phyloP scores from a whole-genome alignment of 2,797 vertebrate species.

The Okamejei kenojei region DNA sequence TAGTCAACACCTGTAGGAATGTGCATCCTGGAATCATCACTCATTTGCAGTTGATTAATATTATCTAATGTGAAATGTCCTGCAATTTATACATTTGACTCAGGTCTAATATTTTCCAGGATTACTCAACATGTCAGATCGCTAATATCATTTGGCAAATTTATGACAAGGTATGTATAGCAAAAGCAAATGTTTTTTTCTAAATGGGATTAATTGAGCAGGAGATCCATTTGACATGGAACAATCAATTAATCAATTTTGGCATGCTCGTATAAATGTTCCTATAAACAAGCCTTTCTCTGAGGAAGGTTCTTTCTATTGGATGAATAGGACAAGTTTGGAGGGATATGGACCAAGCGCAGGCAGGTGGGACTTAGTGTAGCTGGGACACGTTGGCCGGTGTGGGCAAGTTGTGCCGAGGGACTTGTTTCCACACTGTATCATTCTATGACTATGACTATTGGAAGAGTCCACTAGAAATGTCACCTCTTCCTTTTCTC shows the following conservation, averaged over 20 bases:
- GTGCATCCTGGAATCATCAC: background rate
- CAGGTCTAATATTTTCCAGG: background rate
- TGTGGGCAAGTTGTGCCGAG: too few relatives aligned
- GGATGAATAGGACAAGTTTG: too few relatives aligned
- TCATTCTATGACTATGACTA: too few relatives aligned
- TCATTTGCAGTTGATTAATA: background rate
- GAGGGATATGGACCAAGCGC: too few relatives aligned
- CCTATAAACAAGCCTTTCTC: background rate
- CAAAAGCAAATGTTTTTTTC: background rate
- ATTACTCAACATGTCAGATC: constrained; percentile 15
- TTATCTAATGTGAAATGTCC: background rate
- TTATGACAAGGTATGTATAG: background rate
- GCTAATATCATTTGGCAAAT: constrained; percentile 1
- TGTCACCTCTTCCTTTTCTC: background rate
- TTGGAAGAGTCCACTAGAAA: background rate
- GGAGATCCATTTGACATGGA: background rate
- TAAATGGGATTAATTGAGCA: constrained; percentile 16
- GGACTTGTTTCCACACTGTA: too few relatives aligned
- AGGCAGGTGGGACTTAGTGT: too few relatives aligned
- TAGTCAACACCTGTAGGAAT: background rate
- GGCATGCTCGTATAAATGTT: background rate
- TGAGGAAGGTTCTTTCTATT: background rate
- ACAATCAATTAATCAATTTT: constrained; percentile 4
- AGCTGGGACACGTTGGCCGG: too few relatives aligned
- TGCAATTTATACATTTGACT: background rate